Evolutionary conservation across 2,797 vertebrate genomes (phyloP).

Genomic region (Onychomys arenicola): DNA sequence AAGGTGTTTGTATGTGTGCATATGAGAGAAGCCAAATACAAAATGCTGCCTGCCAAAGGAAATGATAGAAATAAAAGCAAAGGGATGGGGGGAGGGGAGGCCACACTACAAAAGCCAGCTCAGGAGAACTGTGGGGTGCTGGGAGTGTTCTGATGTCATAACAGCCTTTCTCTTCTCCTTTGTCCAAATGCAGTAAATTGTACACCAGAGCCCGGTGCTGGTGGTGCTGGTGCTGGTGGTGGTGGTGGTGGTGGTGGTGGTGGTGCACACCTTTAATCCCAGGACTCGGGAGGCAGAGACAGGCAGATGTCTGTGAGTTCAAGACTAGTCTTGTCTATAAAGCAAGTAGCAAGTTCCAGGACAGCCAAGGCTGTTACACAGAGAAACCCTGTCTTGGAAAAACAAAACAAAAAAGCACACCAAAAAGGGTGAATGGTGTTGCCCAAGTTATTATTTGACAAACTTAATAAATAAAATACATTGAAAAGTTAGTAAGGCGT

Average conservation of each 20-base stretch:
- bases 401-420: background rate
- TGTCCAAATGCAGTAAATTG: conserved; percentile 5
- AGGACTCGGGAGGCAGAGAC: background rate
- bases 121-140: background rate
- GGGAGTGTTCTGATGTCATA: background rate
- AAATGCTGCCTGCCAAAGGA: background rate
- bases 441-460: background rate
- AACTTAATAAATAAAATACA: background rate
- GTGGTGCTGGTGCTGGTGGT: no score
- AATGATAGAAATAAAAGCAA: background rate
- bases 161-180: background rate
- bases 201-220: background rate
- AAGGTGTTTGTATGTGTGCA: background rate
- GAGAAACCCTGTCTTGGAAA: background rate
- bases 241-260: no score
- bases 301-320: background rate
- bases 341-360: no score
- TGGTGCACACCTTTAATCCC: background rate
- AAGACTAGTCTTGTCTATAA: background rate
- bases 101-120: background rate
- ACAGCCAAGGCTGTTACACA: no score
- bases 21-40: background rate
- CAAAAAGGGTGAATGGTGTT: background rate
- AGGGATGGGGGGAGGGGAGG: background rate
- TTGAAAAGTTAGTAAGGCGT: conserved; percentile 19